A percentile compares a stretch with the other conserved stretches of the same genome.
Evolutionary conservation across 2,797 vertebrate genomes (phyloP).

Genomic region (Taenioides sp.): DNA sequence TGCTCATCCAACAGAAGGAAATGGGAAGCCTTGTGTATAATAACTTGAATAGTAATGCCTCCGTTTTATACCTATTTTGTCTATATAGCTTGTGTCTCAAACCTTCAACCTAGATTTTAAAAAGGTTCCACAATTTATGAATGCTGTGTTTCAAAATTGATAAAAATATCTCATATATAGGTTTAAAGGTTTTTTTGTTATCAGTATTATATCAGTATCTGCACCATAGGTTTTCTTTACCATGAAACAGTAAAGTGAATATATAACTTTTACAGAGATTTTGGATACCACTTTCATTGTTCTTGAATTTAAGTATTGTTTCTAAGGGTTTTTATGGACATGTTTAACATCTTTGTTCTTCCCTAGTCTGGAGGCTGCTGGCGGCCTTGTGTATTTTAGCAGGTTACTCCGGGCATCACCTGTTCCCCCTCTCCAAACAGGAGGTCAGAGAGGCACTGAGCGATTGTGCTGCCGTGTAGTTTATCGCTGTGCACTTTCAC

Average conservation of each 20-base stretch:
- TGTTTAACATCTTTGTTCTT: slow-evolving; percentile 5
- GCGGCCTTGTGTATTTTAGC: slow-evolving; percentile 40
- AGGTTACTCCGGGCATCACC: slow-evolving; percentile 38
- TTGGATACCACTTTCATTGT: slow-evolving; percentile 2
- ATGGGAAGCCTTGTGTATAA: slow-evolving; percentile 72
- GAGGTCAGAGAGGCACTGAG: slow-evolving; percentile 31
- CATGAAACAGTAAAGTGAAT: slow-evolving; percentile 56
- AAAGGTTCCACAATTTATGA: slow-evolving; percentile 65
- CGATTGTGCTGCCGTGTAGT: slow-evolving; percentile 29
- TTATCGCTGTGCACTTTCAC: slow-evolving; percentile 29
- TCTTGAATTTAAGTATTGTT: background rate
- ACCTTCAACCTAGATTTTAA: slow-evolving; percentile 65
- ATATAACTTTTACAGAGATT: slow-evolving; percentile 2
- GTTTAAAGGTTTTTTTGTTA: slow-evolving; percentile 34
- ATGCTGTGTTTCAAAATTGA: slow-evolving; percentile 61
- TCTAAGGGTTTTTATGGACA: background rate
- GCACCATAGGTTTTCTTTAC: slow-evolving; percentile 50
- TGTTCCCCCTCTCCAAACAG: slow-evolving; percentile 41
- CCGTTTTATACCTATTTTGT: slow-evolving; percentile 68
- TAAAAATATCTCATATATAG: slow-evolving; percentile 31
- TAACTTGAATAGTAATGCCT: slow-evolving; percentile 74
- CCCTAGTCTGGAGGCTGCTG: slow-evolving; percentile 16
- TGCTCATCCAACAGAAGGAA: slow-evolving; percentile 72
- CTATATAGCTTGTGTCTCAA: slow-evolving; percentile 50
- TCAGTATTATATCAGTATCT: slow-evolving; percentile 56